Conservation (phyloP, 2,797 vertebrate species). For the Passerculus sandwichensis region DNA sequence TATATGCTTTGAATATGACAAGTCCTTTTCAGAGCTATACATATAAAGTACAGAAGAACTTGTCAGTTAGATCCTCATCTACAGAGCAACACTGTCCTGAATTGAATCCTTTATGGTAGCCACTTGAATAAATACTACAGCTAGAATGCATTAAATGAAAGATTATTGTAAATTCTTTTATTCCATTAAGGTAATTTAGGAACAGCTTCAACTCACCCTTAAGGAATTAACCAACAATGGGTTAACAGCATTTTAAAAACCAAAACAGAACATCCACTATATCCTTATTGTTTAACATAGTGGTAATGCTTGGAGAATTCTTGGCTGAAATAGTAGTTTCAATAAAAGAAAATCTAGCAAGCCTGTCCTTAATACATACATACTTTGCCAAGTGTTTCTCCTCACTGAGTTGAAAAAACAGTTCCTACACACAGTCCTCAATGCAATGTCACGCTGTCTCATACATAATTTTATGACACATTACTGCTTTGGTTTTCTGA, state of each 20-base stretch:
- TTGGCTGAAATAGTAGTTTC: neutral
- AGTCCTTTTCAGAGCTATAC: neutral
- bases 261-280: neutral
- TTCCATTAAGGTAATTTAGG: neutral
- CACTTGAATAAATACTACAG: neutral
- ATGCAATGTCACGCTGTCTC: neutral
- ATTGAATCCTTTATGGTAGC: neutral
- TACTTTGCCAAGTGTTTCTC: constrained; percentile 16
- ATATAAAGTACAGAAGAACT: neutral
- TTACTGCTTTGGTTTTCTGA: neutral
- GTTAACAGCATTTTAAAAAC: constrained; percentile 36
- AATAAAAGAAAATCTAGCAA: constrained; percentile 33
- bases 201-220: neutral
- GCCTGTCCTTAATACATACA: neutral
- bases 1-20: neutral
- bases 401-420: neutral
- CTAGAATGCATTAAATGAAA: neutral
- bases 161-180: neutral
- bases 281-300: constrained; percentile 2
- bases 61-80: neutral
- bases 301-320: constrained; percentile 20
- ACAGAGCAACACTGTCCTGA: neutral
- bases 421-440: neutral
- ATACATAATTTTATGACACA: neutral
- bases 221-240: neutral